A percentile compares a stretch with the other conserved stretches of the same genome.
phyloP scores from a whole-genome alignment of 1,140 invertebrate genomes.

The Carcinoscorpius rotundicauda region DNA sequence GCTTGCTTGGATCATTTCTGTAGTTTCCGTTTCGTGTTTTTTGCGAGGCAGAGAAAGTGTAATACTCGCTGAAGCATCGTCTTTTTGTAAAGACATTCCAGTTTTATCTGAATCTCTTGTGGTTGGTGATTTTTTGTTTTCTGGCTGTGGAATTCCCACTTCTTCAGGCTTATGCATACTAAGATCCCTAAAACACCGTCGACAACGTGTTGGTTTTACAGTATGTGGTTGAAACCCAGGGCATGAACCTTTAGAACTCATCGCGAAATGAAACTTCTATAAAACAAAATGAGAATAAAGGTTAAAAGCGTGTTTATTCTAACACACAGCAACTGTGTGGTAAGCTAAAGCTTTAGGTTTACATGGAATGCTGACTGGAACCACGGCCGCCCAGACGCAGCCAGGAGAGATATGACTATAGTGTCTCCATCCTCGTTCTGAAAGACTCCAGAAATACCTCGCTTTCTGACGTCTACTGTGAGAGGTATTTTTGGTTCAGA shows the following conservation, averaged over 20 bases:
- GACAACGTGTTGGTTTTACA: conserved; percentile 81
- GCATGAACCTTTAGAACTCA: conserved; percentile 6
- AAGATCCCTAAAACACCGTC: conserved; percentile 65
- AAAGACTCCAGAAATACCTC: too few species aligned
- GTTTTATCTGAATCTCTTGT: not conserved
- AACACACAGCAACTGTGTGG: too few species aligned
- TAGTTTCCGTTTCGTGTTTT: not conserved
- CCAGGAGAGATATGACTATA: too few species aligned
- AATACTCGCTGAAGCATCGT: not conserved
- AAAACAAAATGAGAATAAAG: too few species aligned
- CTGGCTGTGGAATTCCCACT: not conserved
- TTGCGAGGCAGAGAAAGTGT: not conserved
- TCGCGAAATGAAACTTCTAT: too few species aligned
- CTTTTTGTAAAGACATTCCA: not conserved
- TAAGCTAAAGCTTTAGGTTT: too few species aligned
- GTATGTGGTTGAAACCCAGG: conserved; percentile 83
- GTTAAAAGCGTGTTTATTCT: too few species aligned
- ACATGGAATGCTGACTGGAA: too few species aligned
- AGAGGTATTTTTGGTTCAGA: too few species aligned
- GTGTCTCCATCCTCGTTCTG: too few species aligned
- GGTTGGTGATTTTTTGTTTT: not conserved
- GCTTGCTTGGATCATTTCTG: not conserved
- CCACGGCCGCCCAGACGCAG: too few species aligned
- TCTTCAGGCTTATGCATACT: conserved; percentile 19
- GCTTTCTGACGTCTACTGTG: too few species aligned